These are phyloP conservation scores for Acipenser transmontanus DNA, from an alignment of 2,797 vertebrate genomes.

Conservation along the genomic window DNA sequence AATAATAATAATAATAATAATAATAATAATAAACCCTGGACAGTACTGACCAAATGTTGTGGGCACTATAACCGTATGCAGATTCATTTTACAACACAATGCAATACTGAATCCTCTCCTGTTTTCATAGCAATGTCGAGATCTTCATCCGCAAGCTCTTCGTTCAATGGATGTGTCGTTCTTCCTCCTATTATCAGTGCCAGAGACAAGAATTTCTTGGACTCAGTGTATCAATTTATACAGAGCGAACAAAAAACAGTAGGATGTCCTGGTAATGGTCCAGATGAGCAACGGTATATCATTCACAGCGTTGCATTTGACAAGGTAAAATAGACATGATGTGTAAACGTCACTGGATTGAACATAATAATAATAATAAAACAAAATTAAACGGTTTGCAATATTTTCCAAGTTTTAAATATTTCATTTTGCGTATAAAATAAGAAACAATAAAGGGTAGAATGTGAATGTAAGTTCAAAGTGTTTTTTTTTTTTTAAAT, in stretches of 20 bases:
- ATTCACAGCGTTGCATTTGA: conserved; percentile 52
- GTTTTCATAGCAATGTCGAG: too few relatives aligned
- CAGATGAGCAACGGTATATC: conserved; percentile 44
- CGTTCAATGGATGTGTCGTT: conserved; percentile 2
- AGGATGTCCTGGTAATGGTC: conserved; percentile 35
- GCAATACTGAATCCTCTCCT: too few relatives aligned
- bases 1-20: too few relatives aligned
- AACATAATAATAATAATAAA: too few relatives aligned
- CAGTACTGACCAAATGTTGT: too few relatives aligned
- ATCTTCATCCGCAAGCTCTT: neutral
- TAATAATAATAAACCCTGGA: too few relatives aligned
- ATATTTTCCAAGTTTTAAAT: neutral
- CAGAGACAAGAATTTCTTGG: conserved; percentile 47
- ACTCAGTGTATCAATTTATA: conserved; percentile 42
- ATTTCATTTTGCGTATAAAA: conserved; percentile 9
- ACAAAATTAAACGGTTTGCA: too few relatives aligned
- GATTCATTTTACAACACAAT: too few relatives aligned
- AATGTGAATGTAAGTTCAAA: neutral
- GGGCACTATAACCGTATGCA: too few relatives aligned
- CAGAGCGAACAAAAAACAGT: conserved; percentile 43
- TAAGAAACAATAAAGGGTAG: conserved; percentile 8
- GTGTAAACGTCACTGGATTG: too few relatives aligned
- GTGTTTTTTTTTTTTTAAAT: neutral
- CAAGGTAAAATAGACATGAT: conserved; percentile 38
- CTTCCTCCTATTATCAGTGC: conserved; percentile 30